Evolutionary conservation across 2,888 invertebrate genomes (phyloP), one percentile per base, ranked within the genome.

Genomic region (Dilophus febrilis): DNA sequence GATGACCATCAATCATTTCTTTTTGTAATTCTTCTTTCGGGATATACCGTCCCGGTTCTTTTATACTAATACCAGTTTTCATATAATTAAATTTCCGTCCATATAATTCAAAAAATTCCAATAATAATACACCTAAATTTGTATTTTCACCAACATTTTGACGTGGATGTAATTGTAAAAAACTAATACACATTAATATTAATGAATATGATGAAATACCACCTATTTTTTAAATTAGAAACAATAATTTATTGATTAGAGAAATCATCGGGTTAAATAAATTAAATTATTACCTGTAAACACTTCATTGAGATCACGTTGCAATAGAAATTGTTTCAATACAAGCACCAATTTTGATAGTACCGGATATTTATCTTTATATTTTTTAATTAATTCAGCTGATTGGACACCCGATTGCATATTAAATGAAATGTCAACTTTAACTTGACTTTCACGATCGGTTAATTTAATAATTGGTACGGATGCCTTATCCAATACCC

Each of bases 181-280:
- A 98, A 70, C 91, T 92, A 65, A 97, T 90, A 60, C 91, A 88
- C 85, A 99, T 90, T 49, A 98, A 77, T 61, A 97, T 95, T 51
- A 98, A 76, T 57, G 94, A 91, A 70, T 99, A 98, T 45, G 95
- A 97, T 51, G 94, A 92, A 64, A 99, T 94, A 61, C 98, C 98
- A 47, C 98, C 62, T 40, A 19, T 4, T 48, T 17, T 27, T 35
- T 19, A 30, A 29, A 22, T 32, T 38, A 35, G n/a, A n/a, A n/a
- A n/a, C n/a, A 22, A 35, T 36, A 17, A 11, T 29, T 10, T n/a
- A n/a, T n/a, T n/a, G n/a, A n/a, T n/a, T n/a, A n/a, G n/a, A n/a
- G n/a, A n/a, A n/a, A n/a, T n/a, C n/a, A n/a, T n/a, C n/a, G n/a
- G n/a, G n/a, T n/a, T n/a, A n/a, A n/a, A n/a, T n/a, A 22, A 32